Conservation (phyloP, 2,888 invertebrate species). For the Drosophila cognata region DNA sequence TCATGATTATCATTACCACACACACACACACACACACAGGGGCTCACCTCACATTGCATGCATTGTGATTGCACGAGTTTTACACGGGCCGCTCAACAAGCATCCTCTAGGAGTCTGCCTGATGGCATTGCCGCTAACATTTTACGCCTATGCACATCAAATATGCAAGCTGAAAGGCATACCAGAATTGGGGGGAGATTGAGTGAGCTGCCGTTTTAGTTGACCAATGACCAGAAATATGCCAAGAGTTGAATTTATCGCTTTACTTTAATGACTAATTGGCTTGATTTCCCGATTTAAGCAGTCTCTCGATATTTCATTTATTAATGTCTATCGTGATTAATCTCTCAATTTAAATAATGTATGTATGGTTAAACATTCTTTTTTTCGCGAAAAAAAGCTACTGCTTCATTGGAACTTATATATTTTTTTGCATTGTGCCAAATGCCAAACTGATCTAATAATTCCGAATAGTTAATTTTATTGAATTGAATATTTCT, state of each 20-base stretch:
- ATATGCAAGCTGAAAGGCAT: slow-evolving; percentile 45
- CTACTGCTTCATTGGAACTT: no score
- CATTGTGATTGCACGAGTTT: slow-evolving; percentile 53
- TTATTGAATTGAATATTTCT: not conserved
- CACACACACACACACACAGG: slow-evolving; percentile 18
- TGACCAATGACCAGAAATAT: slow-evolving; percentile 1
- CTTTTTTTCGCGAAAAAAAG: not conserved
- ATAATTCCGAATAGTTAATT: not conserved
- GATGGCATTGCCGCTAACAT: slow-evolving; percentile 62
- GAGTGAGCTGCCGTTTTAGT: not conserved
- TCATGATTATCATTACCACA: slow-evolving; percentile 73
- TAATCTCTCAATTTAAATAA: not conserved
- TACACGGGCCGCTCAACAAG: slow-evolving; percentile 39
- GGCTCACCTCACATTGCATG: slow-evolving; percentile 18
- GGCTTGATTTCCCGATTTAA: not conserved
- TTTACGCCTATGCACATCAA: slow-evolving; percentile 57
- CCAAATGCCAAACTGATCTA: not conserved
- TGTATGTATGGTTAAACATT: not conserved
- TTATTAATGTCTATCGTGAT: not conserved
- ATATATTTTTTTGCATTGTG: not conserved
- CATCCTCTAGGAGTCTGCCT: slow-evolving; percentile 42
- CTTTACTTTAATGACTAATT: slow-evolving; percentile 12
- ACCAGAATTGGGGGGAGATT: not conserved
- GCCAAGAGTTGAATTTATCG: slow-evolving; percentile 9
- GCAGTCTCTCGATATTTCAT: not conserved